Evolutionary conservation across 2,888 invertebrate genomes (phyloP).

Genomic region (Synanthedon myopaeformis): DNA sequence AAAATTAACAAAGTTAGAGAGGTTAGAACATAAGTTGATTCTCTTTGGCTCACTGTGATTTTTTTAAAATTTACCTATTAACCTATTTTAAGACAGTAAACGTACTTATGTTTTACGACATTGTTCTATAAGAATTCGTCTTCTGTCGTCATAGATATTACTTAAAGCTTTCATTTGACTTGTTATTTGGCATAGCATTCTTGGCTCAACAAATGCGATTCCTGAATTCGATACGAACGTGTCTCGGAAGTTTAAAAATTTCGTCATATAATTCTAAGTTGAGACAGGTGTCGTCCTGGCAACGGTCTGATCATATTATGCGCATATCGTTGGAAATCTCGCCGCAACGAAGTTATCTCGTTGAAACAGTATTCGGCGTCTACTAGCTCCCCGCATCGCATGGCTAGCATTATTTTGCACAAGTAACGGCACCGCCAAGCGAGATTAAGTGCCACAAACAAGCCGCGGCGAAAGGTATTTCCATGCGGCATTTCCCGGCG

Average conservation of each 20-base stretch:
- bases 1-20: too few relatives aligned
- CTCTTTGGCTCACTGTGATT: too few relatives aligned
- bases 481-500: slow-evolving; percentile 14
- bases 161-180: too few relatives aligned
- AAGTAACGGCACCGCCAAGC: slow-evolving; percentile 20
- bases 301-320: slow-evolving; percentile 20
- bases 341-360: not conserved
- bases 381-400: slow-evolving; percentile 9
- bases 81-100: too few relatives aligned
- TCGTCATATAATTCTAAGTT: not conserved
- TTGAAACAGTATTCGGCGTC: slow-evolving; percentile 41
- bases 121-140: too few relatives aligned
- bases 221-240: too few relatives aligned
- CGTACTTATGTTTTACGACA: too few relatives aligned
- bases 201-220: too few relatives aligned
- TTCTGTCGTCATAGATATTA: too few relatives aligned
- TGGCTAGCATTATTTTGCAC: slow-evolving; percentile 26
- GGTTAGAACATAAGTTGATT: too few relatives aligned
- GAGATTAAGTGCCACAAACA: not conserved
- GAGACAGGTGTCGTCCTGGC: not conserved
- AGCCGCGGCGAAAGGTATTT: slow-evolving; percentile 13
- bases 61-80: too few relatives aligned
- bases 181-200: too few relatives aligned
- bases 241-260: not conserved
- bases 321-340: slow-evolving; percentile 16